Base-by-base conservation (phyloP, 2,888 invertebrate genomes). In the Digitonthophagus gazella region DNA sequence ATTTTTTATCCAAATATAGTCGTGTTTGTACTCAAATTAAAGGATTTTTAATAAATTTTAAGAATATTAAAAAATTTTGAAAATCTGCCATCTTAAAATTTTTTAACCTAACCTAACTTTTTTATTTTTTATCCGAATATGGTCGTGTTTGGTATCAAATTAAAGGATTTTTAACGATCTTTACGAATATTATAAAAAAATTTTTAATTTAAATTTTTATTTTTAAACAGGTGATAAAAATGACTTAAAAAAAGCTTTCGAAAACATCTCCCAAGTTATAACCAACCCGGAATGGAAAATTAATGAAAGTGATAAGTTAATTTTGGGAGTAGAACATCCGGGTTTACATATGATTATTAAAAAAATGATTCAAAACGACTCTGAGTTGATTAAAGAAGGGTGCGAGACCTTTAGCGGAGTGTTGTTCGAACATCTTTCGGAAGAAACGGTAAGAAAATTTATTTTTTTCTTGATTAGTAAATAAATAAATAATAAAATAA, bases 341-440 rank as follows among this genome's bases (percentile, higher is more conserved):
- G 93, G 92, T 6, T 84, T 93, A 69, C 93, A 93, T 81, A 88
- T 91, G 86, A 87, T 88, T 70, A 80, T 93, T 28, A 95, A 93
- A 78, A 93, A 92, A 81, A 82, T 94, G 11, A 87, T 92, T 11
- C 86, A 86, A 69, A 80, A 87, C 66, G 93, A 93, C 77, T 87
- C 87, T 74, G 82, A 82, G 8, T 81, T 83, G 54, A 69, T 75
- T 0, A 76, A 82, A 67, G 82, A 82, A 58, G 18, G 19, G 54
- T 81, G 83, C 5, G 77, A 80, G 5, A 87, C 88, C 1, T 88
- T 93, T 71, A 89, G 90, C 0, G 82, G 85, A 70, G 80, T 84
- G 8, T 76, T 93, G n/a, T 78, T 86, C 6, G 78, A 86, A 22
- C 79, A 83, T 63, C 78, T 93, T 61, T 82, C 82, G 11, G 80